These are phyloP conservation scores for Luscinia luscinia DNA, from an alignment of 2,797 vertebrate genomes.

Conservation along the genomic window DNA sequence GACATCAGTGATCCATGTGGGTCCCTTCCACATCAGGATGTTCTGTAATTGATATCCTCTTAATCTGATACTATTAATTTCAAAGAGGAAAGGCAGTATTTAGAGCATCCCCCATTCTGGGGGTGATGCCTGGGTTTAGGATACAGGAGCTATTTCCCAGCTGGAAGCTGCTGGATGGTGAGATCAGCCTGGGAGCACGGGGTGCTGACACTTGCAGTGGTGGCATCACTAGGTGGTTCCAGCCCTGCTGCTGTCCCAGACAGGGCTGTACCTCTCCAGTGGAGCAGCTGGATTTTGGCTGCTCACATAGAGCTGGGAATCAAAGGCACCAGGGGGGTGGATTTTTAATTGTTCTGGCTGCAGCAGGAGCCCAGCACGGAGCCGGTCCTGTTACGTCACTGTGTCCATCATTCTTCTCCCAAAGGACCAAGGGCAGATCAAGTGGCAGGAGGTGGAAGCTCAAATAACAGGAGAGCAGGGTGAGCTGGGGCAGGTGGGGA, in stretches of 20 bases:
- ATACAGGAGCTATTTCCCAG: neutral
- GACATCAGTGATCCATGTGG: neutral
- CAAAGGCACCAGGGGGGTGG: accelerated
- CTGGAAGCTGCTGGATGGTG: neutral
- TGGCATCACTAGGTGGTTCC: neutral
- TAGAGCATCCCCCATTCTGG: neutral
- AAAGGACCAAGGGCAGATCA: accelerated
- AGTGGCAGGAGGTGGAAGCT: conserved; percentile 1
- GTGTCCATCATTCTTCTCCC: neutral
- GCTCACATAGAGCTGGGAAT: neutral
- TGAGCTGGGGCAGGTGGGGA: neutral
- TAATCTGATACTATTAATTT: neutral
- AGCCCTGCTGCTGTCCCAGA: neutral
- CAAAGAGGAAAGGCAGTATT: neutral
- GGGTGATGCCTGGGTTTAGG: neutral
- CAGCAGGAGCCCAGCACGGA: accelerated
- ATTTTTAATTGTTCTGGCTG: neutral
- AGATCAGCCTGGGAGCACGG: accelerated
- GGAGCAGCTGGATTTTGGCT: accelerated
- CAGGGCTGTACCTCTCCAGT: neutral
- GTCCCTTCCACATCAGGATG: neutral
- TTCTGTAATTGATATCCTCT: neutral
- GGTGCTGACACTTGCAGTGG: neutral
- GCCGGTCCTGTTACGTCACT: accelerated
- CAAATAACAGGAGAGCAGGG: accelerated